A percentile compares a stretch with the other conserved stretches of the same genome.
Conservation (phyloP, 2,113 vertebrate species). For the Athene cunicularia region DNA sequence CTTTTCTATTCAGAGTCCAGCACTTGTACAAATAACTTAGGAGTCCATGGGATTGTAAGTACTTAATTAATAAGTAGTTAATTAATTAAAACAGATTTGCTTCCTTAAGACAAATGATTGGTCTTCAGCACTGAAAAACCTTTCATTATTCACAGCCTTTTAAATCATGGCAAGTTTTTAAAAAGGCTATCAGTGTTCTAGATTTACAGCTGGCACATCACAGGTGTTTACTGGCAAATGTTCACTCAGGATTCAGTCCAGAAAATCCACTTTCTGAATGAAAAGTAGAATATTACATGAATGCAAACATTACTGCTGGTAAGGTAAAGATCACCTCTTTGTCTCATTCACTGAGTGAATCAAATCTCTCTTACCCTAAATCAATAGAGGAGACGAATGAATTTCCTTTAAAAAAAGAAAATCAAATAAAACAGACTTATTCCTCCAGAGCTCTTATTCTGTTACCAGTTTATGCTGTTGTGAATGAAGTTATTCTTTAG, state of each 20-base stretch:
- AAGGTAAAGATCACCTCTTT: neutral
- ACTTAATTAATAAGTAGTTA: neutral
- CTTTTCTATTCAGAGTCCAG: neutral
- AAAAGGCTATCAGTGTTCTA: neutral
- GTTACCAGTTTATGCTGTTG: neutral
- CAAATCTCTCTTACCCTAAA: neutral
- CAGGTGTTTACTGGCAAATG: slow-evolving; percentile 33
- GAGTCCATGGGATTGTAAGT: neutral
- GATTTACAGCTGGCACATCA: slow-evolving; percentile 32
- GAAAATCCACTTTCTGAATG: slow-evolving; percentile 33
- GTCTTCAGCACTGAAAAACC: slow-evolving; percentile 28
- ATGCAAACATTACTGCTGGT: neutral
- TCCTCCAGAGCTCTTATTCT: neutral
- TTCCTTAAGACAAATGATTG: neutral
- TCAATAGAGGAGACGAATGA: neutral
- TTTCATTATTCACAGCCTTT: slow-evolving; percentile 14
- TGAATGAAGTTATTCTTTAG: slow-evolving; percentile 13
- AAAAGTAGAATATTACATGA: neutral
- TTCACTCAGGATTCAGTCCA: slow-evolving; percentile 10
- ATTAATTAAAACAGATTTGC: slow-evolving; percentile 36
- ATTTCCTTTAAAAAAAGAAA: neutral
- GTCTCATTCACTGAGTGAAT: neutral
- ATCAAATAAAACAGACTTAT: neutral
- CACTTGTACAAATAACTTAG: neutral
- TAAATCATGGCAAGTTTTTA: slow-evolving; percentile 11